A percentile compares a stretch with the other conserved stretches of the same genome.
Conservation (phyloP, 2,888 invertebrate species). For the Chymomyza caudatula region DNA sequence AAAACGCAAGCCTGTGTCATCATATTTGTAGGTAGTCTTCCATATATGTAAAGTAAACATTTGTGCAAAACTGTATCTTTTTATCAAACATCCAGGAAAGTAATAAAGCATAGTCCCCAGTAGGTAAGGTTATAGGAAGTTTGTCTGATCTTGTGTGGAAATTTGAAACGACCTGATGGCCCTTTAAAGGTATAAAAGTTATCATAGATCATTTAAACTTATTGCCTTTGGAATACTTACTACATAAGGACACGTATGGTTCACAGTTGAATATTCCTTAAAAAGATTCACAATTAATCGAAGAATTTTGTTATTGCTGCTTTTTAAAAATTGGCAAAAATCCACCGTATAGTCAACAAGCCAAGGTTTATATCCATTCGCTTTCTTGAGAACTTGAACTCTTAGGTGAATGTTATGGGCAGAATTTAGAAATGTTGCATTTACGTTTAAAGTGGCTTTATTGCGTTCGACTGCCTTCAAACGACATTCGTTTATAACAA, state of each 20-base stretch:
- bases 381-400: neutral
- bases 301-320: neutral
- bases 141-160: neutral
- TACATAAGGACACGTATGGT: neutral
- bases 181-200: neutral
- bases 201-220: neutral
- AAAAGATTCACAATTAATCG: neutral
- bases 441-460: neutral
- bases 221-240: neutral
- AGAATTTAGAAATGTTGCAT: neutral
- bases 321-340: neutral
- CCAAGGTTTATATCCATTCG: neutral
- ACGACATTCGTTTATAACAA: constrained; percentile 3
- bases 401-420: constrained; percentile 1
- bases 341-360: neutral
- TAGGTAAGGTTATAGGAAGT: neutral
- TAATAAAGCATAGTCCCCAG: neutral
- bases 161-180: neutral
- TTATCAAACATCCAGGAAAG: too few relatives aligned
- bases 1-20: too few relatives aligned
- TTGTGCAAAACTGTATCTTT: too few relatives aligned
- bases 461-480: constrained; percentile 3
- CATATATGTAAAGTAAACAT: too few relatives aligned
- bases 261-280: neutral
- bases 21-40: too few relatives aligned